Evolutionary conservation across 2,888 invertebrate species (phyloP).

Genomic region (Drosophila subquinaria): DNA sequence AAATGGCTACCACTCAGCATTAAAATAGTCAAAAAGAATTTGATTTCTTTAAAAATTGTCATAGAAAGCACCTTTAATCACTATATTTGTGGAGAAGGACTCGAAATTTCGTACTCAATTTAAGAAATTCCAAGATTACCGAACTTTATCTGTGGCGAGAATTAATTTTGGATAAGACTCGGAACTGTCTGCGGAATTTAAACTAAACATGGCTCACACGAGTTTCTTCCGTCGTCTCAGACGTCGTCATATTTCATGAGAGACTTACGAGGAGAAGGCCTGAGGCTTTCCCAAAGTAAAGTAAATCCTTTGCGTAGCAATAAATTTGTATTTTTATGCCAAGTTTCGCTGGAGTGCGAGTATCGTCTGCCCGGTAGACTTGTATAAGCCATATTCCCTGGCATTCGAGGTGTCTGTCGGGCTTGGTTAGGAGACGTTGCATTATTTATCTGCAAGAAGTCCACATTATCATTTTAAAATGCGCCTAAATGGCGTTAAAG

Average conservation of each 20-base stretch:
- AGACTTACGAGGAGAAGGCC: conserved; percentile 13
- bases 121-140: no score
- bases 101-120: no score
- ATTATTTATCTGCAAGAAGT: conserved; percentile 50
- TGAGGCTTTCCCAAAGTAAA: conserved; percentile 6
- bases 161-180: conserved; percentile 5
- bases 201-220: conserved; percentile 18
- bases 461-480: conserved; percentile 65
- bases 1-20: no score
- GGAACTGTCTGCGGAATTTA: conserved; percentile 13
- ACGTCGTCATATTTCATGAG: conserved; percentile 19
- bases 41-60: no score
- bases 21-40: no score
- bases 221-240: not conserved
- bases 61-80: no score
- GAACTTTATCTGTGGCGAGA: not conserved
- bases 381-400: conserved; percentile 10
- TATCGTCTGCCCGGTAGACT: conserved; percentile 2
- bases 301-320: conserved; percentile 50
- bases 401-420: not conserved
- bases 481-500: conserved; percentile 57
- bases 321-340: conserved; percentile 48
- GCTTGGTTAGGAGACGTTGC: conserved; percentile 14
- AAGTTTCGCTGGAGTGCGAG: conserved; percentile 13
- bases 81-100: no score